Evolutionary conservation across 2,113 vertebrate species (phyloP).

Genomic region (Misgurnus anguillicaudatus): DNA sequence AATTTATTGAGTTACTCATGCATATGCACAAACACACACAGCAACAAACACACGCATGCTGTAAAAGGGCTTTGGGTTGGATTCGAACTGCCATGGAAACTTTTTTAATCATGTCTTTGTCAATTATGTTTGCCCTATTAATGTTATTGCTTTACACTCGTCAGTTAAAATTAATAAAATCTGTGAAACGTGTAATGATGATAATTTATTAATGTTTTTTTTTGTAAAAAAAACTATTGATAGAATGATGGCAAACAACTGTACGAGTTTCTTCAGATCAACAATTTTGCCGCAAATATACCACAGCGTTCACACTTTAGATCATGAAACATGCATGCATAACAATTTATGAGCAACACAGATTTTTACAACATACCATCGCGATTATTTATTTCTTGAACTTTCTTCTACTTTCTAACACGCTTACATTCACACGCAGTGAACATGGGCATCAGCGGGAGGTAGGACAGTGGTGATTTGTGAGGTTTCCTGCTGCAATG

Average conservation of each 20-base stretch:
- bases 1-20: not conserved
- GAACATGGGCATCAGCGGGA: constrained; percentile 45
- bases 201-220: no score
- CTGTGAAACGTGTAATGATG: no score
- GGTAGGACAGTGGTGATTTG: constrained; percentile 52
- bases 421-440: constrained; percentile 8
- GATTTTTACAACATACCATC: not conserved
- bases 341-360: not conserved
- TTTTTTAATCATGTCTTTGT: no score
- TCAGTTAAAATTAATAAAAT: no score
- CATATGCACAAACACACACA: constrained; percentile 2
- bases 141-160: no score
- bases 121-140: no score
- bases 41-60: not conserved
- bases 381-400: not conserved
- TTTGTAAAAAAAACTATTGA: no score
- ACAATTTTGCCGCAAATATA: not conserved
- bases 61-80: not conserved
- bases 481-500: constrained; percentile 51
- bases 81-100: not conserved
- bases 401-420: not conserved
- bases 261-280: no score
- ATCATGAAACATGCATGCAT: not conserved
- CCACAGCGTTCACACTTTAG: not conserved
- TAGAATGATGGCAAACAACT: no score